Evolutionary conservation across 2,113 vertebrate species (phyloP), one percentile per base, ranked within the genome.

Genomic region (Tetraodon nigroviridis): DNA sequence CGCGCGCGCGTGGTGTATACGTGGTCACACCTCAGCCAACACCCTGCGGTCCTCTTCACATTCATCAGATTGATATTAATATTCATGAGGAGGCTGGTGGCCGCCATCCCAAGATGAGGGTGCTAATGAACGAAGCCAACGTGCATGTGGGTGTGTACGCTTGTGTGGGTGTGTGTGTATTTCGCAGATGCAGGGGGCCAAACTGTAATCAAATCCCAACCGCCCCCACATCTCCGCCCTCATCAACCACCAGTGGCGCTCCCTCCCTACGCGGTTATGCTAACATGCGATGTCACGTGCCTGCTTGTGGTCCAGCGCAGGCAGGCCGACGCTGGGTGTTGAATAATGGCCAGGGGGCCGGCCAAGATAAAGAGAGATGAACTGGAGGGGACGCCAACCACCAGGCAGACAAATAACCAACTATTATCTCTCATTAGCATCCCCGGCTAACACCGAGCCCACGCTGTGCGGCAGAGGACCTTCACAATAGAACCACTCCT

Each of bases 391-490:
- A 73, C 21, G 63, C 68, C 73, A 78, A 85, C 65, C 76, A 81
- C 64, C 50, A 64, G 60, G 71, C 48, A 61, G 69, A 84, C 87
- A 86, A 86, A 82, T 81, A 81, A 69, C 64, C 27, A 44, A 16
- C 78, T 71, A 86, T 86, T 85, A 84, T 80, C 78, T 66, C 76
- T 86, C 78, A 89, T 90, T 90, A 90, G 81, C 87, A 86, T 89
- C 80, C 68, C 46, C 29, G 47, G 80, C 88, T 86, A 87, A 88
- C 77, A 84, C 71, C 13, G 15, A 62, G 52, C 76, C 66, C 85
- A 64, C 2, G 72, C 85, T 74, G 85, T 37, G 85, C 27, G 10
- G 61, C 51, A 68, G 58, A 76, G 76, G 59, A 60, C 76, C 69
- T 63, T 77, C 78, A 81, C 85, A 83, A 85, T 83, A 61, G 75